Evolutionary conservation across 2,888 invertebrate genomes (phyloP).

Genomic region (Mythimna pallens): DNA sequence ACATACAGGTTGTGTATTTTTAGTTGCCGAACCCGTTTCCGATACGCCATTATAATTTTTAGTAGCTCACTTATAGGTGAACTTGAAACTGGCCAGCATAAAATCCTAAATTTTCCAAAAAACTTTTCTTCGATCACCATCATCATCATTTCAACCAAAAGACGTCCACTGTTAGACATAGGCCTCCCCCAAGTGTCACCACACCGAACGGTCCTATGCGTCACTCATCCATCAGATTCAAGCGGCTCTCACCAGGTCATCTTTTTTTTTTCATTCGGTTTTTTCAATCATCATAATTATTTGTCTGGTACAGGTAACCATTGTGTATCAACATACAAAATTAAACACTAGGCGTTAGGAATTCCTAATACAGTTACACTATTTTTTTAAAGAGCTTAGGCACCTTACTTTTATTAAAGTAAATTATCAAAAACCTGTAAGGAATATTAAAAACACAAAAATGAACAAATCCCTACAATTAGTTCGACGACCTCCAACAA

Average conservation of each 20-base stretch:
- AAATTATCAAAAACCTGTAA: background rate
- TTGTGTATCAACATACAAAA: too few species aligned
- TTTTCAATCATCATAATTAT: background rate
- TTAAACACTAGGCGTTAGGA: background rate
- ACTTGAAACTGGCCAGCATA: too few species aligned
- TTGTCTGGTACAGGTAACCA: too few species aligned
- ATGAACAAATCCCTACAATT: conserved; percentile 35
- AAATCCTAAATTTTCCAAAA: too few species aligned
- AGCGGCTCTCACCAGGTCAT: too few species aligned
- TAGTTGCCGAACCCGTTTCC: background rate
- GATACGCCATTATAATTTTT: too few species aligned
- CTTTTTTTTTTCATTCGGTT: too few species aligned
- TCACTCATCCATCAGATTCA: too few species aligned
- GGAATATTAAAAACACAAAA: background rate
- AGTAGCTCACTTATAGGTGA: too few species aligned
- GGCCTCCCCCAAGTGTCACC: too few species aligned
- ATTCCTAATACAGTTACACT: background rate
- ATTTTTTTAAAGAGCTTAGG: background rate
- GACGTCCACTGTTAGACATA: too few species aligned
- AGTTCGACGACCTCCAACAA: conserved; percentile 23
- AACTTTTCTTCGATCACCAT: background rate
- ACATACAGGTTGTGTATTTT: conserved; percentile 2
- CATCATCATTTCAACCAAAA: background rate
- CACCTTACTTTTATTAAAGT: background rate
- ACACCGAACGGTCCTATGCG: too few species aligned